These are phyloP conservation scores for Eufriesea mexicana DNA, from an alignment of 1,140 invertebrate genomes.

Conservation along the genomic window DNA sequence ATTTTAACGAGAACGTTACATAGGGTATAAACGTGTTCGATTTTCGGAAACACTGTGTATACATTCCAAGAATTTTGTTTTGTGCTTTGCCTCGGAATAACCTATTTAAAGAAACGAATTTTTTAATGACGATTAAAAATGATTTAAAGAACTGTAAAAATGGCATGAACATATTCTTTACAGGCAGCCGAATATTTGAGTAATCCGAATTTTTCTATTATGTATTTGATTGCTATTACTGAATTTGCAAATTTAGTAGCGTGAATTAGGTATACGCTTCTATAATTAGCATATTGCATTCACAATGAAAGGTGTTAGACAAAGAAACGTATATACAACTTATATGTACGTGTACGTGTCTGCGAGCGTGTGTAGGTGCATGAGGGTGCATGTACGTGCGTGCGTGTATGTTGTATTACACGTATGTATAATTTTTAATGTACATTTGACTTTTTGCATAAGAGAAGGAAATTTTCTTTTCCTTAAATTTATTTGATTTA, in stretches of 20 bases:
- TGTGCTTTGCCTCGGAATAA: neutral
- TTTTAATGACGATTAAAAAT: neutral
- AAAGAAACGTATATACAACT: neutral
- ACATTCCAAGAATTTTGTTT: neutral
- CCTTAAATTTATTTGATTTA: neutral
- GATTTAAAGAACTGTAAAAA: neutral
- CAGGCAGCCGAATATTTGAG: neutral
- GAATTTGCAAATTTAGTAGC: neutral
- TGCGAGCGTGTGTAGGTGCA: neutral
- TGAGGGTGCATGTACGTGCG: neutral
- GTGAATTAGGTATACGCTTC: neutral
- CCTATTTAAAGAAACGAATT: neutral
- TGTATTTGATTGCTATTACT: neutral
- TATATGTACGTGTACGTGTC: neutral
- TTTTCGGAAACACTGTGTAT: neutral
- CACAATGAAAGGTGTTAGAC: neutral
- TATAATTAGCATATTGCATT: neutral
- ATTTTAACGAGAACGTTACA: neutral
- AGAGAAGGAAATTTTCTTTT: neutral
- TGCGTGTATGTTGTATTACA: too few species aligned
- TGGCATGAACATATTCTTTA: neutral
- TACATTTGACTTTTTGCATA: neutral
- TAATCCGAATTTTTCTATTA: neutral
- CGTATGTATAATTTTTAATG: too few species aligned
- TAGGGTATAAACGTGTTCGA: constrained; percentile 5